These are phyloP conservation scores for Dendrocincla fuliginosa DNA, from an alignment of 2,797 vertebrate species.

Conservation along the genomic window DNA sequence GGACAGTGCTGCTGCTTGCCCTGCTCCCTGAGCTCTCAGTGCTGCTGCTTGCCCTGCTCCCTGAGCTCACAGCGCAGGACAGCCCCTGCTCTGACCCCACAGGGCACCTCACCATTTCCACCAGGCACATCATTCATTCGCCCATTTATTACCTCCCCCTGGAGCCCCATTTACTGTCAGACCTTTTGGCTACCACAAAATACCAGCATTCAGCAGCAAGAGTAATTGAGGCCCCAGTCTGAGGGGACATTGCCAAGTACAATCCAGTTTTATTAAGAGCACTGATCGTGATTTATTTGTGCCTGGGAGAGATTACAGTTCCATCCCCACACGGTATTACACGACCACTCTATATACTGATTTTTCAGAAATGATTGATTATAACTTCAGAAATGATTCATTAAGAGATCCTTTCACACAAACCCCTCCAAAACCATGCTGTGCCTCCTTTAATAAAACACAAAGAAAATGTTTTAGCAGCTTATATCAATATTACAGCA, in stretches of 20 bases:
- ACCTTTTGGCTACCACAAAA: accelerated
- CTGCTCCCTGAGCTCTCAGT: background rate
- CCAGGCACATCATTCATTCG: accelerated
- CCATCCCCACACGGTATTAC: background rate
- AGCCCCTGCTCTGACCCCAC: accelerated
- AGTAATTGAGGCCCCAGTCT: background rate
- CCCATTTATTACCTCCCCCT: background rate
- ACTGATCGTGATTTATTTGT: background rate
- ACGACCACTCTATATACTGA: background rate
- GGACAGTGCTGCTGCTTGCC: background rate
- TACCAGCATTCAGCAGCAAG: background rate
- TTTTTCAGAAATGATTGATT: background rate
- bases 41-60: background rate
- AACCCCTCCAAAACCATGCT: background rate
- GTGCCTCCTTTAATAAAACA: background rate
- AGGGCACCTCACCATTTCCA: accelerated
- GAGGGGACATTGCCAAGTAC: background rate
- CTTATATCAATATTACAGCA: background rate
- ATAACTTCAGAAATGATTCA: background rate
- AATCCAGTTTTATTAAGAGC: background rate
- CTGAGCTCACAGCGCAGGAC: background rate
- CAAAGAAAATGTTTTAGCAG: background rate
- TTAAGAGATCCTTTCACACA: background rate
- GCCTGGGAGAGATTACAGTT: background rate
- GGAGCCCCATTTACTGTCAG: background rate